Base-by-base conservation (phyloP, 2,113 vertebrate genomes). In the Neolamprologus brichardi region DNA sequence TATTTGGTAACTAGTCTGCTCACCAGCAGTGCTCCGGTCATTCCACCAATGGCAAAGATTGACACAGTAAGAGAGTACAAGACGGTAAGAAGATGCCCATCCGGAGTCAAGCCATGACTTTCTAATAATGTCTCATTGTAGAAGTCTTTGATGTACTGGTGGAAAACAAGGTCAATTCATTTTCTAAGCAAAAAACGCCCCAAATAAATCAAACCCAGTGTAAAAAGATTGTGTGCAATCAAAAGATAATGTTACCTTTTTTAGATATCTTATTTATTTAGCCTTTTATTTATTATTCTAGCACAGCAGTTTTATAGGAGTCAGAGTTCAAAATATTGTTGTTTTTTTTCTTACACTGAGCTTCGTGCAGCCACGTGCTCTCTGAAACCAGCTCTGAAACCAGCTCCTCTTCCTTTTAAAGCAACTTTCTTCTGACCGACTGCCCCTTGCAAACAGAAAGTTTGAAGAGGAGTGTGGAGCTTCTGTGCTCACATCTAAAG, bases 41-140 rank as follows among this genome's bases (percentile, higher is more conserved):
- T 96, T n/a, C 98, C 97, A 0, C 98, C 98, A 54, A 98, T 93
- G 12, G 97, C 97, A 11, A 98, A 98, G 88, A 98, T 87, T 3
- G 98, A 98, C 91, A 98, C 97, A 0, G 98, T 98, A 86, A 98
- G 84, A 6, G 98, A 97, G 58, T 98, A 98, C 54, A 98, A 62
- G 70, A 98, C 37, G 1, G 97, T 98, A 70, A 98, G 93, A 37
- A 80, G 37, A 5, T 93, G 79, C 0, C 94, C 89, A 10, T 87
- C 87, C 52, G 96, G 89, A 49, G 86, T 86, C 0, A 89, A 95
- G 6, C 96, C 94, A 0, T 96, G 96, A 1, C 92, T 91, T 64
- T 81, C 94, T 60, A 91, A 28, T 88, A 97, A 94, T 0, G 97
- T 97, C 87, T 94, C 30, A 0, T 98, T 98, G 95, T 97, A 98